A percentile compares a stretch with the other conserved stretches of the same genome.
Conservation (phyloP, 2,888 invertebrate genomes). For the Leptinotarsa rubiginosa region DNA sequence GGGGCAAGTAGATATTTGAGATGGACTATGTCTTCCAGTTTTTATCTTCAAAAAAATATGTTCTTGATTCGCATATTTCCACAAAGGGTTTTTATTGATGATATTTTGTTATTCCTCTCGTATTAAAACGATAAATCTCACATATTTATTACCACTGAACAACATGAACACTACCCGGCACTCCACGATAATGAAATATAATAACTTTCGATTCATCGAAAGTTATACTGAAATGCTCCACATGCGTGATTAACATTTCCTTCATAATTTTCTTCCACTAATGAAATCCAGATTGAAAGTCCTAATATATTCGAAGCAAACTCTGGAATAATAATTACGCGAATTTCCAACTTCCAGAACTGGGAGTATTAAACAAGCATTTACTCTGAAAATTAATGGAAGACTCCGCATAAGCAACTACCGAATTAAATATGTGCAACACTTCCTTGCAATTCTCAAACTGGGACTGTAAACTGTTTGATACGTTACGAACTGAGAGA, state of each 20-base stretch:
- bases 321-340: conserved; percentile 25
- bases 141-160: no score
- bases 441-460: conserved; percentile 23
- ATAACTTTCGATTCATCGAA: not conserved
- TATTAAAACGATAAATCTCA: no score
- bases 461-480: conserved; percentile 8
- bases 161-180: no score
- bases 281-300: conserved; percentile 24
- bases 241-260: not conserved
- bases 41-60: no score
- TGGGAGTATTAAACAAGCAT: conserved; percentile 28
- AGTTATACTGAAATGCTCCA: not conserved
- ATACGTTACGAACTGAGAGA: not conserved
- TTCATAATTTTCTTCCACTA: conserved; percentile 1
- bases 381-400: conserved; percentile 26
- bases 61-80: no score
- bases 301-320: conserved; percentile 27
- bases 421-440: conserved; percentile 26
- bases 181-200: not conserved
- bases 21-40: no score
- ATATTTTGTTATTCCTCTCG: no score
- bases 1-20: no score
- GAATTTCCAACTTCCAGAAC: conserved; percentile 25
- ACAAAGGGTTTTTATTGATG: no score
- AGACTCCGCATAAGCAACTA: conserved; percentile 26